Conservation (phyloP, 2,797 vertebrate species). For the Pseudochirops corinnae region DNA sequence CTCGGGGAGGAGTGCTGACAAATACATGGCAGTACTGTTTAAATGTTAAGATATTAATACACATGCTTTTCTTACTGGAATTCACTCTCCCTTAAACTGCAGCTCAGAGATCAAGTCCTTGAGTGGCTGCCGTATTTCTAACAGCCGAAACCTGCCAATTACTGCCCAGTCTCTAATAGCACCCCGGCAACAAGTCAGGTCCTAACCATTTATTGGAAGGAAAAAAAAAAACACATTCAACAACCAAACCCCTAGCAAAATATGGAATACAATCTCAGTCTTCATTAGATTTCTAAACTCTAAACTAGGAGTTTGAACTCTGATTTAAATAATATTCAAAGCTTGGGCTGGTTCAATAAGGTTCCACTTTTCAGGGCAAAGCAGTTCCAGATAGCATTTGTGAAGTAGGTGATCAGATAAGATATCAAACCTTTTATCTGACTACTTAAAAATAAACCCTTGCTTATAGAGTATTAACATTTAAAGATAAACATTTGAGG, state of each 20-base stretch:
- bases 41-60: background rate
- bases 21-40: background rate
- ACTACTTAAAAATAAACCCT: conserved; percentile 4
- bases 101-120: background rate
- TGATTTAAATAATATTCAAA: conserved; percentile 54
- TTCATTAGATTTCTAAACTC: conserved; percentile 32
- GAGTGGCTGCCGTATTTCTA: background rate
- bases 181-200: conserved; percentile 9
- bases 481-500: conserved; percentile 3
- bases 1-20: background rate
- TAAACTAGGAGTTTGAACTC: conserved; percentile 36
- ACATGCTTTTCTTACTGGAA: background rate
- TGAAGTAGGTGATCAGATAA: background rate
- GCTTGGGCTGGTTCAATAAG: background rate
- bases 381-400: background rate
- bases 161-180: background rate
- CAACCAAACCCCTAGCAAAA: background rate
- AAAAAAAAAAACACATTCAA: conserved; percentile 20
- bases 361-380: background rate
- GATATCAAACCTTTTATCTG: background rate
- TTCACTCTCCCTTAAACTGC: background rate
- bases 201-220: background rate
- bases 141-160: background rate
- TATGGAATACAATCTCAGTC: conserved; percentile 22
- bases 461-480: background rate